Evolutionary conservation across 2,113 vertebrate species (phyloP).

Genomic region (Etheostoma cragini): DNA sequence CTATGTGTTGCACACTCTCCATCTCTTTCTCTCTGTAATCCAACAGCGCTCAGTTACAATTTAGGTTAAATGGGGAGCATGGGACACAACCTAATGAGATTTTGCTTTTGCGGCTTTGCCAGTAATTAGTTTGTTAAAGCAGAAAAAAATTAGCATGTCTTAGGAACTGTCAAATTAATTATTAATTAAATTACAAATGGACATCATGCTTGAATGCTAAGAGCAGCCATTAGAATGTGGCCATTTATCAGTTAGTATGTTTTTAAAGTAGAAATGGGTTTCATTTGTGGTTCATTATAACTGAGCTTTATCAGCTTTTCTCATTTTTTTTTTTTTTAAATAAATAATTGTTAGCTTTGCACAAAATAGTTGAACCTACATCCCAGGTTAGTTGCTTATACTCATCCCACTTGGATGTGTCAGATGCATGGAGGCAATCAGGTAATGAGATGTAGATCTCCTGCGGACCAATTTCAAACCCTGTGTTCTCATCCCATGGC

Average conservation of each 20-base stretch:
- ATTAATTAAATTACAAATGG: constrained; percentile 75
- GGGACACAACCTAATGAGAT: constrained; percentile 70
- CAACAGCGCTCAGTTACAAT: constrained; percentile 50
- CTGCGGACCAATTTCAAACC: constrained; percentile 52
- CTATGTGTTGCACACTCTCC: neutral
- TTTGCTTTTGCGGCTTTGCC: constrained; percentile 60
- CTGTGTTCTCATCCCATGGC: constrained; percentile 46
- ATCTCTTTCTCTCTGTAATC: constrained; percentile 17
- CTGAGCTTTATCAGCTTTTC: constrained; percentile 19
- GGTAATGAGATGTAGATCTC: constrained; percentile 62
- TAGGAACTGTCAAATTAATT: constrained; percentile 73
- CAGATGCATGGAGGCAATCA: constrained; percentile 36
- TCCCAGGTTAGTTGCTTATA: constrained; percentile 15
- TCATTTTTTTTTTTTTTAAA: constrained; percentile 42
- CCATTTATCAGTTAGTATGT: constrained; percentile 26
- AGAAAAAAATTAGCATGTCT: constrained; percentile 65
- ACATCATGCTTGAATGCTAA: constrained; percentile 62
- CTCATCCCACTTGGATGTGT: constrained; percentile 40
- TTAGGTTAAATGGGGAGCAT: constrained; percentile 57
- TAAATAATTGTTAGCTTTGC: constrained; percentile 8
- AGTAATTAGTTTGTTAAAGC: constrained; percentile 81
- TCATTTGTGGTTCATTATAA: constrained; percentile 23
- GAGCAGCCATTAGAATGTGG: constrained; percentile 34
- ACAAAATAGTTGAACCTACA: neutral
- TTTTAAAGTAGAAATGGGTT: constrained; percentile 32